These are phyloP conservation scores for Dipodomys merriami DNA, from an alignment of 2,113 vertebrate species.

Conservation along the genomic window DNA sequence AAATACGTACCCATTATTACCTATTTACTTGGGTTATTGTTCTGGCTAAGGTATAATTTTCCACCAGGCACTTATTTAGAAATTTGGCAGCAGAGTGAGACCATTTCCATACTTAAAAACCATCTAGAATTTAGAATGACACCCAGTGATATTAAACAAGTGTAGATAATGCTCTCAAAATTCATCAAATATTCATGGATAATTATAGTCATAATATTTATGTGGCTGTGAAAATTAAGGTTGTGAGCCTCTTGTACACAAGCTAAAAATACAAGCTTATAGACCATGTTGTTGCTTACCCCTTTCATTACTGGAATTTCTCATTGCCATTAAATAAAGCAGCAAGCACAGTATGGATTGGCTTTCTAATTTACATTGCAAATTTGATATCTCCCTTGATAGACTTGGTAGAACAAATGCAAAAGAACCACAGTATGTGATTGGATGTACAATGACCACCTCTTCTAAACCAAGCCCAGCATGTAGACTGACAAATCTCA, in stretches of 20 bases:
- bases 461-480: background rate
- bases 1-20: constrained; percentile 68
- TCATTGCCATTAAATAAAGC: constrained; percentile 47
- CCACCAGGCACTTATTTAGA: constrained; percentile 73
- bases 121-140: constrained; percentile 76
- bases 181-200: constrained; percentile 82
- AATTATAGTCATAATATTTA: constrained; percentile 80
- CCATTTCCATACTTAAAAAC: constrained; percentile 76
- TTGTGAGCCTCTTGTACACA: constrained; percentile 71
- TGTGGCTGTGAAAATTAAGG: constrained; percentile 77
- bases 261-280: constrained; percentile 65
- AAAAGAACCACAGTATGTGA: background rate
- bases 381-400: background rate
- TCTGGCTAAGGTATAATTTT: constrained; percentile 76
- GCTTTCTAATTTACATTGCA: background rate
- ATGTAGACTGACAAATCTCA: background rate
- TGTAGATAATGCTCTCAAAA: constrained; percentile 70
- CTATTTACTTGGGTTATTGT: constrained; percentile 70
- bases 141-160: constrained; percentile 72
- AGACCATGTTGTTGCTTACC: constrained; percentile 32
- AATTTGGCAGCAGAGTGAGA: constrained; percentile 71
- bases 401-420: background rate
- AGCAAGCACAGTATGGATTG: background rate
- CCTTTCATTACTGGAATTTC: constrained; percentile 50
- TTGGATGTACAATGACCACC: background rate